phyloP scores from a whole-genome alignment of 1,140 invertebrate genomes.

The Neodiprion lecontei region DNA sequence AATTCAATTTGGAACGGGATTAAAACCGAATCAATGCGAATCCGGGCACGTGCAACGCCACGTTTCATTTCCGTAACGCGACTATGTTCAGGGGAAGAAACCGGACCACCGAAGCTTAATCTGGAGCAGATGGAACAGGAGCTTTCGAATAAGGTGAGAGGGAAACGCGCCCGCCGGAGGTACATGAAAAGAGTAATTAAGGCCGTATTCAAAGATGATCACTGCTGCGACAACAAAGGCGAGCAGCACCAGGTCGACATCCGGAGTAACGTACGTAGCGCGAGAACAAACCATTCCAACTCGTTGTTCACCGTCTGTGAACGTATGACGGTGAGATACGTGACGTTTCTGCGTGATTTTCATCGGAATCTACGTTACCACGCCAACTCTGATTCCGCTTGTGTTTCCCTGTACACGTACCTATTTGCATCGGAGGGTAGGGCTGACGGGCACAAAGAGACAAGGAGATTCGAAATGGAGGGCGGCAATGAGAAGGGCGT shows the following conservation, averaged over 20 bases:
- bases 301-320: not conserved
- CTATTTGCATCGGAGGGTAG: too few species aligned
- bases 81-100: not conserved
- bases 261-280: not conserved
- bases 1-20: not conserved
- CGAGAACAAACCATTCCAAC: not conserved
- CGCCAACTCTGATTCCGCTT: too few species aligned
- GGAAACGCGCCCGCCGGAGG: not conserved
- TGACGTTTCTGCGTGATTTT: not conserved
- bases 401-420: too few species aligned
- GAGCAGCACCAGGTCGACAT: too few species aligned
- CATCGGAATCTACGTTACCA: too few species aligned
- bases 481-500: not conserved
- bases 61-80: too few species aligned
- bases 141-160: not conserved
- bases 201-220: conserved; percentile 1
- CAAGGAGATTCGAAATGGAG: not conserved
- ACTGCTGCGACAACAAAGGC: not conserved
- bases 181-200: not conserved
- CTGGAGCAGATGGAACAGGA: too few species aligned
- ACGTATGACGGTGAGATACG: not conserved
- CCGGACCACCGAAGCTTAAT: not conserved
- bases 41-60: too few species aligned
- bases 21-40: not conserved
- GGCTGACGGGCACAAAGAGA: too few species aligned